Evolutionary conservation across 2,888 invertebrate genomes (phyloP), one percentile per base, ranked within the genome.

Genomic region (Athalia rosae): DNA sequence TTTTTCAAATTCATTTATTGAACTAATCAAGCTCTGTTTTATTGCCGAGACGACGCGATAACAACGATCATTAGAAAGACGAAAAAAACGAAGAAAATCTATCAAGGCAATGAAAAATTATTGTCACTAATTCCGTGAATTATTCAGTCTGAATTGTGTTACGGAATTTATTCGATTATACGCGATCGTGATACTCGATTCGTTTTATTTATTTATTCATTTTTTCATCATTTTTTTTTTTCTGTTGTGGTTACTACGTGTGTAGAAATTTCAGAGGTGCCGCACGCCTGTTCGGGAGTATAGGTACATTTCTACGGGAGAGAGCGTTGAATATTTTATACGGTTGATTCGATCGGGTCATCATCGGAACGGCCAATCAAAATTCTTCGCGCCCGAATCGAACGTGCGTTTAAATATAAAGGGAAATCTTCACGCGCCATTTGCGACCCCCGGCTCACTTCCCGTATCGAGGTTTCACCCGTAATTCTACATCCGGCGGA

Each of bases 401-500:
- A 58, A 71, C 71, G 71, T 71, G 56, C 58, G 58, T 71, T 71
- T 58, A 71, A 71, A 71, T 71, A 58, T 28, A 28, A 28, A 58
- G 71, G 45, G 58, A 71, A 71, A 71, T 43, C 58, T 71, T 71
- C 45, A 71, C 58, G 71, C 71, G 41, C 71, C 71, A 71, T 71
- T 71, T 71, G 13, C 71, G 71, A 71, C 71, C 71, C 71, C 58
- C 58, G 28, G 43, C 58, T 71, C 71, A 71, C 56, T 71, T 71
- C 56, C 56, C 56, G 71, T 58, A 13, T 58, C 50, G 56, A 71
- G 71, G 56, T 71, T 71, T 71, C 71, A 58, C 71, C 71, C 56
- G 56, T 58, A 28, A 28, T 71, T 71, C 71, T 45, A 41, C 58
- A 45, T 71, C 71, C 71, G 58, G 58, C 71, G 8, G 15, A 28